Base-by-base conservation (phyloP, 2,888 invertebrate genomes). In the Oscheius onirici region DNA sequence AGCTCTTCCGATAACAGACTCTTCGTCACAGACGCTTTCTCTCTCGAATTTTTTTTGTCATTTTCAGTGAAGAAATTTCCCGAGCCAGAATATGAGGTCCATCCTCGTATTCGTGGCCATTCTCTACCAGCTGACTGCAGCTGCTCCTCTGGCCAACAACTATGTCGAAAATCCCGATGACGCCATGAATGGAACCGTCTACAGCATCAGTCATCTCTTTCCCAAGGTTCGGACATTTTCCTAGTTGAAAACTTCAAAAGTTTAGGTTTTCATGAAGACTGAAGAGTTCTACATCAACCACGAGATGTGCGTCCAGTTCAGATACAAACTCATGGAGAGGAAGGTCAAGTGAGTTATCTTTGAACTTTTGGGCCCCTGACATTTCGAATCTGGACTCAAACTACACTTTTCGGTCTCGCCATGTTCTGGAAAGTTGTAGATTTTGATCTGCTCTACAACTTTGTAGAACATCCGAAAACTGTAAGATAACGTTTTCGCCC, bases 221-320 rank as follows among this genome's bases (percentile, higher is more conserved):
- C 63, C 63, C 24, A 63, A 63, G 49, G 58, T 58, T 41, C 3
- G 22, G 3, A 5, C 20, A n/a, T 46, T 10, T 46, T 13, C 0
- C 8, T 0, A 34, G 11, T 13, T 46, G n/a, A 34, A 46, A 46
- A 46, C 34, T 58, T 46, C 46, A 43, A 43, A 43, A 43, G 15
- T 17, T 17, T 20, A 58, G 28, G 49, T 70, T 2, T 78, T 78
- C 74, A 68, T 77, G 44, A 63, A 65, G 34, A 74, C 78, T 1
- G 77, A 74, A 17, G 75, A 76, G 17, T 78, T 80, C 69, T 61
- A 65, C 10, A 49, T 80, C 41, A 78, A 75, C 34, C 60, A 69
- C 40, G 74, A 72, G 13, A 40, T 52, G 24, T 80, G 80, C 54
- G 52, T 78, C 13, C 77, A 80, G 71, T 80, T 65, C 46, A 65